Base-by-base conservation (phyloP, 2,797 vertebrate genomes). In the Coluber constrictor region DNA sequence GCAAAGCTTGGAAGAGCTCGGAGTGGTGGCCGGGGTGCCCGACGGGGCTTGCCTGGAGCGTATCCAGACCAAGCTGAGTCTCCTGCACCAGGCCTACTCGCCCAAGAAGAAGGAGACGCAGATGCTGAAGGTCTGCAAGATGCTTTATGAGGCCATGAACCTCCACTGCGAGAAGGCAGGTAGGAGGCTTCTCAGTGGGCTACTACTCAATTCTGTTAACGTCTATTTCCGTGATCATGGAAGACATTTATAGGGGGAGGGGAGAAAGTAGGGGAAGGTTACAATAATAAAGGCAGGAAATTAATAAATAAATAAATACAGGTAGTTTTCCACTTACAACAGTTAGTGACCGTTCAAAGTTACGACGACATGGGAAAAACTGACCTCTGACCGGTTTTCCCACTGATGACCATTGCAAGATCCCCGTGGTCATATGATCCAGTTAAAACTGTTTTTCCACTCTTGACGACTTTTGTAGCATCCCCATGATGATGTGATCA, bases 51-150 rank as follows among this genome's bases (percentile, higher is more conserved):
- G 94, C 70, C 96, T 98, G 92, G 98, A 98, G 90, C 98, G 97
- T 70, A 98, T 99, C 94, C 98, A 98, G 95, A 95, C 97, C 90
- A 98, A 95, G 93, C 98, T 98, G 94, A 94, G 56, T 0, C 93
- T 94, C n/a, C 98, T 99, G 96, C 98, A 99, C n/a, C 95, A 96
- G 18, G 95, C 97, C 11, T 98, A 98, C 94, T 98, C 98, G 2
- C 99, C 98, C 1, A 98, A 98, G 96, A 98, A 98, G 97, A 99
- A 99, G 96, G 98, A 98, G 93, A 94, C 97, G 5, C 97, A 97
- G 2, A 96, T 99, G 91, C 98, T 99, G 74, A 98, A 98, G 90
- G 97, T 98, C 96, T 99, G 98, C 98, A 98, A 98, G 91, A 98
- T 95, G 90, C 98, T 99, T 95, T 99, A 99, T 91, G 98, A 98